Base-by-base conservation (phyloP, 1,140 invertebrate genomes). In the Danaus melanippus region DNA sequence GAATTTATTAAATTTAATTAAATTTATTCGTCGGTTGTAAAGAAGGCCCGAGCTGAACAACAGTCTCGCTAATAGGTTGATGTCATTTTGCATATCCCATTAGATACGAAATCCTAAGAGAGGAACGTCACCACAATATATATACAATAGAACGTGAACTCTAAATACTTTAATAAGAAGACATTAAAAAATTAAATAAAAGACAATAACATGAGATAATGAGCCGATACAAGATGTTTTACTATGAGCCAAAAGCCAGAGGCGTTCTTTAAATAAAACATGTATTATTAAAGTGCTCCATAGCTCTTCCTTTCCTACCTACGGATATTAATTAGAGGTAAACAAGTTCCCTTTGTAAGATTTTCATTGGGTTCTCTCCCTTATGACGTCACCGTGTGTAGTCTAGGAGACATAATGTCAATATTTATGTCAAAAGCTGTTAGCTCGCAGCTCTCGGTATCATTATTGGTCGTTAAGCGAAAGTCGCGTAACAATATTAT, bases 281-380 rank as follows among this genome's bases (percentile, higher is more conserved):
- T 32, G 21, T 7, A 32, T 32, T 32, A 32, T 32, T 32, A 32
- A 32, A 32, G 21, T 32, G 21, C 21, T 32, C 21, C 21, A 32
- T 7, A 32, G 21, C 21, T 1, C 42, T 44, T 44, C 48, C 12
- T 12, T 12, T 57, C 63, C 65, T 58, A 68, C 73, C 63, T 66
- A 67, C 61, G 73, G 63, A 67, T 74, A 74, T 76, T 76, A 78
- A 78, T 78, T 74, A 76, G 71, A 76, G 75, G 75, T 78, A 73
- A 71, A 71, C 75, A 76, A 68, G 75, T 62, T 60, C 63, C 67
- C 74, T 74, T 71, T 74, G 72, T 75, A 62, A 69, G 59, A 67
- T 71, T 76, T 75, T 65, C 72, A 71, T 56, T 74, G 62, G 62
- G 58, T 62, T 64, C 69, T 60, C 64, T 48, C 48, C 60, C 60